These are phyloP conservation scores for Sula dactylatra DNA, from an alignment of 2,113 vertebrate species.

Conservation along the genomic window DNA sequence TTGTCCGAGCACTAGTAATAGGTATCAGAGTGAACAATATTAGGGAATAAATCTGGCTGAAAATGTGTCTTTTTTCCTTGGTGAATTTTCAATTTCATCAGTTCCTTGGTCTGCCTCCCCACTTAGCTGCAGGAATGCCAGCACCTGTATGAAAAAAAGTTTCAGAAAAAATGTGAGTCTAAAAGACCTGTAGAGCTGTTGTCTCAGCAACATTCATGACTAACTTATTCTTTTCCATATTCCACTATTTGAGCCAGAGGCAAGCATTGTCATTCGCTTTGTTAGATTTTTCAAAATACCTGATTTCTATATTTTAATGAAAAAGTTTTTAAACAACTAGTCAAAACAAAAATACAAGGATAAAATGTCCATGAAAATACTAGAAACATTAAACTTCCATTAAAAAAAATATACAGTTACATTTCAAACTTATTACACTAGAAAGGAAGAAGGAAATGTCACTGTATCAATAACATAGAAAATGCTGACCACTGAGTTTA, in stretches of 20 bases:
- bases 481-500: background rate
- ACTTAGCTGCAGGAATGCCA: background rate
- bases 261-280: background rate
- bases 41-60: background rate
- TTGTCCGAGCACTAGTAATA: background rate
- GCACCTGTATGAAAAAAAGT: background rate
- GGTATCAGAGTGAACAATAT: background rate
- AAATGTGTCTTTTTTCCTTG: background rate
- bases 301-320: slow-evolving; percentile 4
- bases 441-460: background rate
- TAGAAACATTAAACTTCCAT: slow-evolving; percentile 23
- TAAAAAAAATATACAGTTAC: background rate
- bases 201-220: background rate
- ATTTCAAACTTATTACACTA: background rate
- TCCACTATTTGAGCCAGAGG: background rate
- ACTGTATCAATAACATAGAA: background rate
- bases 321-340: slow-evolving; percentile 24
- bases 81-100: background rate
- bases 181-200: background rate
- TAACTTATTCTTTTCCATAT: background rate
- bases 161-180: background rate
- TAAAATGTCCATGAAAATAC: slow-evolving; percentile 1
- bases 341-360: background rate
- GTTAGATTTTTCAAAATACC: background rate
- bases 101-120: background rate